phyloP scores from a whole-genome alignment of 1,140 invertebrate species.

The Trichoplusia ni region DNA sequence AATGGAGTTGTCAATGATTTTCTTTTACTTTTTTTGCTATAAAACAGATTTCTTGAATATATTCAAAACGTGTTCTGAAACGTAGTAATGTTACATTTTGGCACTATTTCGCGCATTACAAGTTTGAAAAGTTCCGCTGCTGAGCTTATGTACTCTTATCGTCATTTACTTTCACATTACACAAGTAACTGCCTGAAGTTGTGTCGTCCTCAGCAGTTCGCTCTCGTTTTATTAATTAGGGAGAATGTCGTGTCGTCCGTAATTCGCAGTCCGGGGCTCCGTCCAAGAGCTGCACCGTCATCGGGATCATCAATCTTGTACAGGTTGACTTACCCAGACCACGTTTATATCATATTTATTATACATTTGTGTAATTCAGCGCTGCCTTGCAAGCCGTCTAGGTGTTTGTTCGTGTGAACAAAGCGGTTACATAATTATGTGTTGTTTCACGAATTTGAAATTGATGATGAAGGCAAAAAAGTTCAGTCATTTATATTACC shows the following conservation, averaged over 20 bases:
- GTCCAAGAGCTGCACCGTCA: no score
- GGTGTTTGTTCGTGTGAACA: neutral
- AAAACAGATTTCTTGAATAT: neutral
- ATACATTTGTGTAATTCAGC: constrained; percentile 9
- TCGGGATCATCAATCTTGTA: neutral
- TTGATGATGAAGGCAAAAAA: constrained; percentile 7
- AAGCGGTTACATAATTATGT: neutral
- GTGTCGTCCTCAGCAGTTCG: neutral
- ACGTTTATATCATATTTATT: neutral
- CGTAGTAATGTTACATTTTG: neutral
- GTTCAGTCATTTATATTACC: neutral
- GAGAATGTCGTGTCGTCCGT: neutral
- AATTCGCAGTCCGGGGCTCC: no score
- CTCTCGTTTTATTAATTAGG: neutral
- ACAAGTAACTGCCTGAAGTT: constrained; percentile 4
- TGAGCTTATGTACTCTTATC: neutral
- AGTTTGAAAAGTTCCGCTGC: neutral
- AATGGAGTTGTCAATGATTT: no score
- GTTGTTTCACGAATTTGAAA: constrained; percentile 12
- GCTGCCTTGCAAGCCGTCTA: neutral
- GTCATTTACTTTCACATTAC: constrained; percentile 2
- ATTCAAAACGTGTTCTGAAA: neutral
- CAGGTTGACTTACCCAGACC: neutral
- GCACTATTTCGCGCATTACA: neutral
- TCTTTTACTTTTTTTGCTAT: neutral